A percentile compares a stretch with the other conserved stretches of the same genome.
These are phyloP conservation scores for Knipowitschia caucasica DNA, from an alignment of 2,797 vertebrate genomes.

Conservation along the genomic window DNA sequence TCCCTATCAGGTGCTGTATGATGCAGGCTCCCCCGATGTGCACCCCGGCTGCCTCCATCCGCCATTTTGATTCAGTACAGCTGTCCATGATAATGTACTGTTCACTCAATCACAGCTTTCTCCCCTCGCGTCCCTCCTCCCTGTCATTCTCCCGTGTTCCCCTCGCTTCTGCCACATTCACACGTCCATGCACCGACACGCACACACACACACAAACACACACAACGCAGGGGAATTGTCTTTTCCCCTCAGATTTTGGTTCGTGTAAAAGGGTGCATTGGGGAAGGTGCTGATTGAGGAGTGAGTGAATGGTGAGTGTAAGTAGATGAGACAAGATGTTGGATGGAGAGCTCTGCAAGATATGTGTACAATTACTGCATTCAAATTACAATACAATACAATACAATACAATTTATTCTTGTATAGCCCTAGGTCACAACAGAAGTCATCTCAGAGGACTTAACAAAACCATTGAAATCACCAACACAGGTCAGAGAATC, in stretches of 20 bases:
- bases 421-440: too few species aligned
- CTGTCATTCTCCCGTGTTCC: constrained; percentile 46
- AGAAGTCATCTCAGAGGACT: too few species aligned
- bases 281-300: constrained; percentile 60
- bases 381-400: too few species aligned
- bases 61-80: constrained; percentile 82
- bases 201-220: constrained; percentile 33
- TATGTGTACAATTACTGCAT: too few species aligned
- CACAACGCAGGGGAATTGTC: constrained; percentile 32
- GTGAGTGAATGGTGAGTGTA: constrained; percentile 35
- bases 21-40: constrained; percentile 70
- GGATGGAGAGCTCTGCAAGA: constrained; percentile 38
- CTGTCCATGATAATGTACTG: constrained; percentile 77
- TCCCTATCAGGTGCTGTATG: constrained; percentile 70
- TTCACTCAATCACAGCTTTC: constrained; percentile 74
- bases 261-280: constrained; percentile 56
- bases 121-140: constrained; percentile 48
- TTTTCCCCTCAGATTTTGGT: constrained; percentile 30
- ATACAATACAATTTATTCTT: too few species aligned
- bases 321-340: constrained; percentile 36
- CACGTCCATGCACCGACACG: constrained; percentile 42
- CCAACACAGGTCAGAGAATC: too few species aligned
- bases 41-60: constrained; percentile 69
- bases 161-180: constrained; percentile 43
- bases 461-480: too few species aligned